phyloP scores from a whole-genome alignment of 2,888 invertebrate species.

The Athrips mouffetella region DNA sequence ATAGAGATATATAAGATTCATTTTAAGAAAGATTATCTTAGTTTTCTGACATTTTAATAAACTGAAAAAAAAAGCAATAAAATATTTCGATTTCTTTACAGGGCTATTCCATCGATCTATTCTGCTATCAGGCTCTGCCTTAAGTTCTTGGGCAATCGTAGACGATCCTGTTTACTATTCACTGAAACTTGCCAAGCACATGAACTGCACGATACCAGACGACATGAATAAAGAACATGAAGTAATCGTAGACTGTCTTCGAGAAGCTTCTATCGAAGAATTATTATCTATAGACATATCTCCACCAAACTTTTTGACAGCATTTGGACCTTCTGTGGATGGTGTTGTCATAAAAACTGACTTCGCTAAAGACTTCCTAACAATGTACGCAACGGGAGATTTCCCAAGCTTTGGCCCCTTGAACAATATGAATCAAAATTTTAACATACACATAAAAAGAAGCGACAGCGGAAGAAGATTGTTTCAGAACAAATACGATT shows the following conservation, averaged over 20 bases:
- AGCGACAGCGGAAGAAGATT: constrained; percentile 80
- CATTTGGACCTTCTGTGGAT: constrained; percentile 96
- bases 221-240: constrained; percentile 90
- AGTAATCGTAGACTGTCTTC: constrained; percentile 88
- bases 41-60: too few relatives aligned
- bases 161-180: constrained; percentile 91
- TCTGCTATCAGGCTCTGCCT: constrained; percentile 90
- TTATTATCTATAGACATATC: constrained; percentile 86
- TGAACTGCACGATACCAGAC: constrained; percentile 90
- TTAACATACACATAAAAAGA: constrained; percentile 78
- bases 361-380: constrained; percentile 87
- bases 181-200: constrained; percentile 86
- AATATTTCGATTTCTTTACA: constrained; percentile 45
- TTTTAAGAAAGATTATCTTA: too few relatives aligned
- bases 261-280: constrained; percentile 86
- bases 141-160: constrained; percentile 93
- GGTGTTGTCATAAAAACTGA: constrained; percentile 95
- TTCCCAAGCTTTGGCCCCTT: constrained; percentile 80
- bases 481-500: constrained; percentile 84
- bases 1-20: too few relatives aligned
- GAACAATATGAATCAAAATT: constrained; percentile 71
- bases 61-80: too few relatives aligned
- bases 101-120: constrained; percentile 93
- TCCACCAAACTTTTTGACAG: constrained; percentile 89
- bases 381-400: constrained; percentile 82